Percentiles rank a stretch among this genome's conserved stretches.
Conservation (phyloP, 2,113 vertebrate species). For the Ptilorrhoa leucosticta region DNA sequence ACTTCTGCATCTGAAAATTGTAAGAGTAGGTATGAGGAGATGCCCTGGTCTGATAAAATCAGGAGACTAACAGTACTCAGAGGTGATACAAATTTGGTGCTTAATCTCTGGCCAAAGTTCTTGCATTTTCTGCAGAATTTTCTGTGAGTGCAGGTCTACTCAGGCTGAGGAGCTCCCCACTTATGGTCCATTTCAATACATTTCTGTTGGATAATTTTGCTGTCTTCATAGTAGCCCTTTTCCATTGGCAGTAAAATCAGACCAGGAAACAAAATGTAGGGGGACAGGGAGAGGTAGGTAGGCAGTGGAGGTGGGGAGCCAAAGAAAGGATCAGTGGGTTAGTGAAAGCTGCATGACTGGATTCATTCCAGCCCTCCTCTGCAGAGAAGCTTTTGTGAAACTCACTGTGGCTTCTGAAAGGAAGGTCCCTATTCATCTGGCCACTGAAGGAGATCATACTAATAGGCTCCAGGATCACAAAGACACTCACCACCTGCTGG, state of each 20-base stretch:
- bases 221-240: background rate
- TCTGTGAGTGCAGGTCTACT: background rate
- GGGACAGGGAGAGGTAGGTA: background rate
- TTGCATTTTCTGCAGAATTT: background rate
- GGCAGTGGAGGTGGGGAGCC: background rate
- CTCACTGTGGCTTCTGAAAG: constrained; percentile 31
- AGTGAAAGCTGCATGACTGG: constrained; percentile 36
- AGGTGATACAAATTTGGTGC: background rate
- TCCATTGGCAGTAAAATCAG: background rate
- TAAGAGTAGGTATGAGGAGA: background rate
- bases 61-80: background rate
- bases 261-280: background rate
- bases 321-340: constrained; percentile 13
- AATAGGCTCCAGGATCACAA: constrained; percentile 53
- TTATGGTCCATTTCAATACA: background rate
- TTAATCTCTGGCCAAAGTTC: background rate
- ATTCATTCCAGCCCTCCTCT: constrained; percentile 45
- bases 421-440: constrained; percentile 27
- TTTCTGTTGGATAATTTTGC: background rate
- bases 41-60: background rate
- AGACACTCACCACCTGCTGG: constrained; percentile 33
- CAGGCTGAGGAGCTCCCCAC: background rate
- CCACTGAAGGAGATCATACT: constrained; percentile 43
- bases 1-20: background rate
- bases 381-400: constrained; percentile 33